Evolutionary conservation across 2,888 invertebrate species (phyloP), one percentile per base, ranked within the genome.

Genomic region (Strigamia maritima): DNA sequence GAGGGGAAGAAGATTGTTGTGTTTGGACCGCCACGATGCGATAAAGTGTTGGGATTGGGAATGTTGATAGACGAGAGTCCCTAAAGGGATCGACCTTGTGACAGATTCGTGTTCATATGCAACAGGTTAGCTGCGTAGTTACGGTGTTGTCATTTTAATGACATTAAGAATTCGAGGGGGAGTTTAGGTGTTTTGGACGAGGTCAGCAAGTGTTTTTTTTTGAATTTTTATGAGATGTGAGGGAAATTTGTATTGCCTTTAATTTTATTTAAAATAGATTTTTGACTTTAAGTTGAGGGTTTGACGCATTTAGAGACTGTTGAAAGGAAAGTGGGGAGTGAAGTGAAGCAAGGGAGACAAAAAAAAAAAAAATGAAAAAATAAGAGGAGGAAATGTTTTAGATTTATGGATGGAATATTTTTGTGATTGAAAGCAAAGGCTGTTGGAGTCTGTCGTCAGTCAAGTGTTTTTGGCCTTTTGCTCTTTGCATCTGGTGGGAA

Each of bases 1-100:
- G 54, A 54, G 54, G 54, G 54, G 54, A n/a, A 54, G 54, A 54
- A 54, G 54, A 54, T 54, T 54, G 54, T 54, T 54, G 54, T 54
- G 54, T 54, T 54, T 54, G 54, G 54, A 54, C 54, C 19, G 19
- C 54, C 19, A 54, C 54, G 54, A 54, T n/a, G 54, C 54, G 54
- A 54, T 54, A 54, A 54, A 54, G 54, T 54, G 54, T 19, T 54
- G 3, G 54, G 54, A 54, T 54, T 54, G 54, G 54, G 19, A 19
- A 19, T 54, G 54, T 54, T 54, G 54, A 54, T 54, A 54, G 54
- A 54, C 16, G 54, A 19, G 54, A 54, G 19, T 54, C 54, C 54
- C 54, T 7, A 54, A 54, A 54, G 49, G 54, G 54, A 54, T 54
- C 54, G 54, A n/a, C 54, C 54, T 54, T 54, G 54, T 54, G 54